phyloP scores from a whole-genome alignment of 2,113 vertebrate genomes.

The Tursiops truncatus region DNA sequence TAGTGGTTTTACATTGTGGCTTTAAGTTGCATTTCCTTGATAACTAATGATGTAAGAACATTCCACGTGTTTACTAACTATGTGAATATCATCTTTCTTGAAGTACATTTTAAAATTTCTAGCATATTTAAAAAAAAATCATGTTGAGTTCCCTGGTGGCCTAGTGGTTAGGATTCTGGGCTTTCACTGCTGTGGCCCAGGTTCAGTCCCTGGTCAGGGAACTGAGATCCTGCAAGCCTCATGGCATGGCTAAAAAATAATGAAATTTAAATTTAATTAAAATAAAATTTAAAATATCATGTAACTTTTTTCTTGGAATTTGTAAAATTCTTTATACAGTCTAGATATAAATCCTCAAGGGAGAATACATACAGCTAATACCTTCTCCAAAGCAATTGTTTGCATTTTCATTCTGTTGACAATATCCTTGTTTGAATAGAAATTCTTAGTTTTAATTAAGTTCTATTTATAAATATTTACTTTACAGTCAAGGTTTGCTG shows the following conservation, averaged over 20 bases:
- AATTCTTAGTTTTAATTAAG: conserved; percentile 11
- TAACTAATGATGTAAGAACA: neutral
- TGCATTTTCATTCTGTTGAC: neutral
- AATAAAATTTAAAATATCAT: neutral
- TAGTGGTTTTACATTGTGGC: neutral
- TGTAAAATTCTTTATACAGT: neutral
- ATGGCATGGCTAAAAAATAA: no score
- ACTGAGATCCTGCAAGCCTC: no score
- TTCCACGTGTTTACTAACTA: neutral
- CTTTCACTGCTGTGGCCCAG: no score
- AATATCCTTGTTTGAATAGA: neutral
- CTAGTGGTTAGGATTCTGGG: no score
- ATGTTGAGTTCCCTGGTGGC: no score
- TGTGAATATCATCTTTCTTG: neutral
- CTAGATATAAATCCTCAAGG: neutral
- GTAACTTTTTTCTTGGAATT: neutral
- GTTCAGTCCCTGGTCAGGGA: no score
- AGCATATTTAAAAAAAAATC: neutral
- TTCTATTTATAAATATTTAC: neutral
- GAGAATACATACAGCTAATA: neutral
- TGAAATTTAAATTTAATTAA: no score
- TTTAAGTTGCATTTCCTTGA: neutral
- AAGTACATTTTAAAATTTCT: neutral
- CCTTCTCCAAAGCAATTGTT: neutral
- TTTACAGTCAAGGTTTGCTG: neutral